These are phyloP conservation scores for Scomber scombrus DNA, from an alignment of 2,113 vertebrate genomes.

Conservation along the genomic window DNA sequence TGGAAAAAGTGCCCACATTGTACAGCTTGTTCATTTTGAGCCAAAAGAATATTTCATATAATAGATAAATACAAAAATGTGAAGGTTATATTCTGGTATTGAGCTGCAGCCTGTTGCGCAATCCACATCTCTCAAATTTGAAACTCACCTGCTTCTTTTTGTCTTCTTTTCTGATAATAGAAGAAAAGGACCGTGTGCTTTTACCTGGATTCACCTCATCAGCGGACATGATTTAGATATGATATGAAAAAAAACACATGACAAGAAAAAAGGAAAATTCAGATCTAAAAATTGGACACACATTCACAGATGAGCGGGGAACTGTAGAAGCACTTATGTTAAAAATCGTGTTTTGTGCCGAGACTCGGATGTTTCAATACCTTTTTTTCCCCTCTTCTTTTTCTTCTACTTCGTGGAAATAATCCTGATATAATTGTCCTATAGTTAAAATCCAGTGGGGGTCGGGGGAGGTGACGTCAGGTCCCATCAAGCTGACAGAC, in stretches of 20 bases:
- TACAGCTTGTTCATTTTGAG: too few species aligned
- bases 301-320: too few species aligned
- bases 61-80: background rate
- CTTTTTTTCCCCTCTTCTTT: background rate
- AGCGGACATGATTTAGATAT: background rate
- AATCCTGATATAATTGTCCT: slow-evolving; percentile 57
- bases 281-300: background rate
- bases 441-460: slow-evolving; percentile 48
- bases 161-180: background rate
- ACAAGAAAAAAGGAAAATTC: background rate
- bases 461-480: slow-evolving; percentile 73
- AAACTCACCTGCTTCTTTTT: background rate
- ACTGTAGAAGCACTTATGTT: background rate
- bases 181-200: too few species aligned
- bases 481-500: slow-evolving; percentile 64
- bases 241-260: too few species aligned
- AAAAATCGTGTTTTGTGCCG: background rate
- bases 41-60: background rate
- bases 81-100: background rate
- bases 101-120: slow-evolving; percentile 25
- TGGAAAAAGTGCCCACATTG: too few species aligned
- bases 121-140: too few species aligned
- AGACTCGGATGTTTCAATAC: background rate
- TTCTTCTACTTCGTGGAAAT: slow-evolving; percentile 31
- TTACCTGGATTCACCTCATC: background rate